A percentile compares a stretch with the other conserved stretches of the same genome.
Conservation (phyloP, 1,140 invertebrate species). For the Zaprionus africanus region DNA sequence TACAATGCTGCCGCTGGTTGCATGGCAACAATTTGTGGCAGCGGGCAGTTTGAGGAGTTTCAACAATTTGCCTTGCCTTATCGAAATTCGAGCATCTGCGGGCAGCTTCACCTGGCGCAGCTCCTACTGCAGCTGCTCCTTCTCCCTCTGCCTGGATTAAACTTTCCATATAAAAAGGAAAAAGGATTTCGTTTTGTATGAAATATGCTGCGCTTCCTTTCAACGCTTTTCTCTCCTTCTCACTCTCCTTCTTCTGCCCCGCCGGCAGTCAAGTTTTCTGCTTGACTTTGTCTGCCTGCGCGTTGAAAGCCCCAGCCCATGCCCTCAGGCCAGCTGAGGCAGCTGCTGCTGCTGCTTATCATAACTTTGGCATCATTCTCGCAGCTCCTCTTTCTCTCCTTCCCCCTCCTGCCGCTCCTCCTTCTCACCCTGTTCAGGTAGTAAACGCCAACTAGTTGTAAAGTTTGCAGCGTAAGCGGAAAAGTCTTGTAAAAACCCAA, state of each 20-base stretch:
- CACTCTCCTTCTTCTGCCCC: constrained; percentile 35
- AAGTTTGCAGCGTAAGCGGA: constrained; percentile 76
- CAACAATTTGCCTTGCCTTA: constrained; percentile 41
- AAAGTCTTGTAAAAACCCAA: constrained; percentile 74
- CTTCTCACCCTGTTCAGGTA: constrained; percentile 49
- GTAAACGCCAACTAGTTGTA: constrained; percentile 80
- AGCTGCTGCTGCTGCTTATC: constrained; percentile 69
- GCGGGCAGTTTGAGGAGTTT: constrained; percentile 35
- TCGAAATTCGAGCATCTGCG: constrained; percentile 66
- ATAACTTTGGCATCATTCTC: constrained; percentile 72
- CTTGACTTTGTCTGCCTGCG: constrained; percentile 70
- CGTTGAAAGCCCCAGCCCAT: constrained; percentile 48
- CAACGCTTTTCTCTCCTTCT: constrained; percentile 48
- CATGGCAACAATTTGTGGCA: constrained; percentile 63
- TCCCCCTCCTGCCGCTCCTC: background rate
- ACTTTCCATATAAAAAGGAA: constrained; percentile 79
- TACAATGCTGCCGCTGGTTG: constrained; percentile 2
- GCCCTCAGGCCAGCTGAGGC: constrained; percentile 3
- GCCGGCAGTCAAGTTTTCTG: constrained; percentile 74
- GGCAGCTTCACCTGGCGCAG: constrained; percentile 23
- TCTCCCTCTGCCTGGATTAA: constrained; percentile 58
- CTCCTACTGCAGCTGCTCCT: background rate
- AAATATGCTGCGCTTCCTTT: constrained; percentile 80
- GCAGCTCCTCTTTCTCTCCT: background rate
- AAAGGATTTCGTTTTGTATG: constrained; percentile 77